Conservation (phyloP, 2,888 invertebrate genomes). For the Dusona sp. region DNA sequence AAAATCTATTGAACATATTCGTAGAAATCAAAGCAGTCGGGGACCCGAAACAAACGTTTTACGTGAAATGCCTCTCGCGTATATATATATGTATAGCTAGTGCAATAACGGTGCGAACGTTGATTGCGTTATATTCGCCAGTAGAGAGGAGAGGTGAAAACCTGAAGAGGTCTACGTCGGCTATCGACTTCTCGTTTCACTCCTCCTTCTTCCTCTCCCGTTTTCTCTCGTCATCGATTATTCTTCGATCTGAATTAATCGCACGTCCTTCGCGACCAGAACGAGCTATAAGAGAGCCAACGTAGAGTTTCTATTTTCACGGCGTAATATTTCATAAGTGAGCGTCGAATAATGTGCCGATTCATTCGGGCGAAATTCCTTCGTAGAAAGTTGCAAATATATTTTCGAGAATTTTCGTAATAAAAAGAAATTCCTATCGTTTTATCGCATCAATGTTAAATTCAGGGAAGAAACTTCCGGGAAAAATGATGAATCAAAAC, state of each 20-base stretch:
- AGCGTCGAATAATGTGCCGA: conserved; percentile 28
- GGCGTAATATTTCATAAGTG: conserved; percentile 42
- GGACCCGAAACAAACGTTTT: background rate
- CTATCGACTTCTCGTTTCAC: background rate
- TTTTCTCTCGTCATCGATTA: conserved; percentile 54
- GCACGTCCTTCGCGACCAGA: conserved; percentile 33
- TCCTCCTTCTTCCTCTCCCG: background rate
- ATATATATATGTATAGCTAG: conserved; percentile 21
- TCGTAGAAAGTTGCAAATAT: conserved; percentile 28
- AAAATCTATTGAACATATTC: background rate
- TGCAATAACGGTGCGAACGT: conserved; percentile 51
- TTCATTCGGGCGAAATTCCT: conserved; percentile 37
- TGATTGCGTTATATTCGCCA: conserved; percentile 63
- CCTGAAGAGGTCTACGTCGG: conserved; percentile 12
- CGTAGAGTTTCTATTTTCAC: conserved; percentile 53
- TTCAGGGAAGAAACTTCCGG: background rate
- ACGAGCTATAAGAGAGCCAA: conserved; percentile 3
- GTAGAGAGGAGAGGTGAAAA: conserved; percentile 9
- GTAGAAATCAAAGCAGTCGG: background rate
- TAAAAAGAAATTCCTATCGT: background rate
- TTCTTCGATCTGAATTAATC: conserved; percentile 53
- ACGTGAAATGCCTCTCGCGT: background rate
- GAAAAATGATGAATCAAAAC: conserved; percentile 6
- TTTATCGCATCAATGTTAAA: background rate
- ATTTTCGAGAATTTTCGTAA: conserved; percentile 11